phyloP scores from a whole-genome alignment of 2,797 vertebrate species.

The Rachycentron canadum region DNA sequence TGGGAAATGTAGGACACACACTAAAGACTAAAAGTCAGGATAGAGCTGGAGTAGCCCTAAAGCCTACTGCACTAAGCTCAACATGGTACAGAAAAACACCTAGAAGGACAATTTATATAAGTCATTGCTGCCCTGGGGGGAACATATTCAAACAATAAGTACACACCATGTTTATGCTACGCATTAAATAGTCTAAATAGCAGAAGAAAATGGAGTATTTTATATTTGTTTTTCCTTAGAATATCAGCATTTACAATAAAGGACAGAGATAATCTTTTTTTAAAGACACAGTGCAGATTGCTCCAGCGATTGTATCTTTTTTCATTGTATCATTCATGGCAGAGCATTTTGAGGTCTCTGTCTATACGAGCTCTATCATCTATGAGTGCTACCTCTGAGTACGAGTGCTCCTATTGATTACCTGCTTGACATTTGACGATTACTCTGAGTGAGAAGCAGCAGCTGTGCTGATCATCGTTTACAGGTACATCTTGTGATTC shows the following conservation, averaged over 20 bases:
- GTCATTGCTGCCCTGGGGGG: background rate
- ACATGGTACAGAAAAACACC: background rate
- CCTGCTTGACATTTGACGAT: background rate
- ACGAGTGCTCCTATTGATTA: background rate
- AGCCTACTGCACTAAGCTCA: background rate
- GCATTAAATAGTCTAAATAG: background rate
- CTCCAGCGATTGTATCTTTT: background rate
- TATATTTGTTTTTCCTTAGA: background rate
- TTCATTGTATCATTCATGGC: background rate
- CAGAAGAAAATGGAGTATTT: background rate
- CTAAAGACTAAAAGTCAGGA: background rate
- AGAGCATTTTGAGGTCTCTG: background rate
- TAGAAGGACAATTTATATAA: background rate
- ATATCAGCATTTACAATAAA: background rate
- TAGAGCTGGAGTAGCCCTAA: background rate
- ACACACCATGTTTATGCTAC: background rate
- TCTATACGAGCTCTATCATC: background rate
- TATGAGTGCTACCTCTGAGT: no score
- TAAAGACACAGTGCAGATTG: background rate
- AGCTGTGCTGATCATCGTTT: background rate
- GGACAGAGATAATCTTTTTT: background rate
- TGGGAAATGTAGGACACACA: background rate
- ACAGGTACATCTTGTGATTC: conserved; percentile 2
- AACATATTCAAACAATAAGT: background rate
- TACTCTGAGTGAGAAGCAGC: background rate